phyloP scores from a whole-genome alignment of 2,797 vertebrate species.

The Podargus strigoides region DNA sequence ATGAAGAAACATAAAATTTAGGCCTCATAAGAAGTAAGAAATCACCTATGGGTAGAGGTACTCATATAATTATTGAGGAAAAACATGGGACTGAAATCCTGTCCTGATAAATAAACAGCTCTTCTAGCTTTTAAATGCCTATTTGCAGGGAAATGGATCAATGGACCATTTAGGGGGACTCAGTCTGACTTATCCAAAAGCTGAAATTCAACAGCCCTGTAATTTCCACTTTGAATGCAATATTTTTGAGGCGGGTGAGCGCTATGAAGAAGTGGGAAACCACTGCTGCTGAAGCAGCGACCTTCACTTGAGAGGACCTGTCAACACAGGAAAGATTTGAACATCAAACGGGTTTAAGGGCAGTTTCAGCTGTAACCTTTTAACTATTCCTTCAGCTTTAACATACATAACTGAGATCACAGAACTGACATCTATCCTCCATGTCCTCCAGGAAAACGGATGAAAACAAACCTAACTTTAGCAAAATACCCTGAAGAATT shows the following conservation, averaged over 20 bases:
- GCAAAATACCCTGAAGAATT: background rate
- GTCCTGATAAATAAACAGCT: background rate
- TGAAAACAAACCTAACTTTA: background rate
- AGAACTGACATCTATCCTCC: background rate
- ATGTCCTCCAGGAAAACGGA: background rate
- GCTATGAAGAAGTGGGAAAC: background rate
- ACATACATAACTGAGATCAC: background rate
- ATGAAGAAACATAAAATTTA: background rate
- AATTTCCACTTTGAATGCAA: background rate
- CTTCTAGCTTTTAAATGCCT: background rate
- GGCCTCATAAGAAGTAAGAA: background rate
- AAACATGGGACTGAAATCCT: background rate
- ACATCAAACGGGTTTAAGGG: constrained; percentile 41
- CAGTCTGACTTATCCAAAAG: background rate
- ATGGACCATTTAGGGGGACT: background rate
- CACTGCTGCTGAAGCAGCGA: background rate
- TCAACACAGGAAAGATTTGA: constrained; percentile 35
- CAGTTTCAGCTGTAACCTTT: constrained; percentile 46
- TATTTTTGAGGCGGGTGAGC: background rate
- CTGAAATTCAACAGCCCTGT: background rate
- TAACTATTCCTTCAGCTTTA: constrained; percentile 42
- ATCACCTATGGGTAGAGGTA: background rate
- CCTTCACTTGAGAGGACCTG: constrained; percentile 44
- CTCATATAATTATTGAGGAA: background rate
- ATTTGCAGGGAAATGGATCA: background rate